Base-by-base conservation (phyloP, 2,888 invertebrate genomes). In the Lasioglossum marginatum region DNA sequence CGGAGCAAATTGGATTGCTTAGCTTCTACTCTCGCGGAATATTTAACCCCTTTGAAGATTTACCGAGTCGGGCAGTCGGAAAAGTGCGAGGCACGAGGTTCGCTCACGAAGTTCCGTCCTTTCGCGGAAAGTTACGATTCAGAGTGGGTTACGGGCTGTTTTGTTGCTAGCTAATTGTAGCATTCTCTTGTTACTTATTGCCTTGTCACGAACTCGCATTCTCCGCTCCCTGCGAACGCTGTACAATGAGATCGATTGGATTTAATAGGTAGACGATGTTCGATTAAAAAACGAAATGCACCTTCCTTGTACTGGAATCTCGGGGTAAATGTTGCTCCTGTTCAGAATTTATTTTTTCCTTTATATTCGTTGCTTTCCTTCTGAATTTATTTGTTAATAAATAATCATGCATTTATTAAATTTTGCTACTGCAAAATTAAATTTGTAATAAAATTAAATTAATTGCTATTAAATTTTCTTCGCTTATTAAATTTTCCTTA, bases 1-100 rank as follows among this genome's bases (percentile, higher is more conserved):
- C 27, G 45, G 43, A 34, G 71, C 83, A 81, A 83, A 83, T 81
- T 76, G 63, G 81, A 80, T 82, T 70, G 81, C 74, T 80, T 74
- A 14, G 48, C 45, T n/a, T 34, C 52, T 73, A 72, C 43, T 34
- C 43, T 37, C 79, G n/a, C 70, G 80, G 74, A 83, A 81, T 81
- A 81, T 81, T 83, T 72, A 72, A 83, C 83, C 75, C 75, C 75
- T 76, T 76, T 63, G 83, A 72, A 63, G 43, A 83, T 81, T 83
- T 76, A 71, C 81, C 34, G n/a, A 23, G 45, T 31, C 77, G 40
- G 27, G 37, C n/a, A 37, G 45, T 63, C 27, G 27, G 57, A 48
- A 71, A 63, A 78, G 78, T 37, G 45, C 60, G 37, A 16, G 43
- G 23, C 43, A 31, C 68, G 34, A 16, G 70, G 4, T 34, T 60